A percentile compares a stretch with the other conserved stretches of the same genome.
These are phyloP conservation scores for Xestobium rufovillosum DNA, from an alignment of 2,888 invertebrate species.

Conservation along the genomic window DNA sequence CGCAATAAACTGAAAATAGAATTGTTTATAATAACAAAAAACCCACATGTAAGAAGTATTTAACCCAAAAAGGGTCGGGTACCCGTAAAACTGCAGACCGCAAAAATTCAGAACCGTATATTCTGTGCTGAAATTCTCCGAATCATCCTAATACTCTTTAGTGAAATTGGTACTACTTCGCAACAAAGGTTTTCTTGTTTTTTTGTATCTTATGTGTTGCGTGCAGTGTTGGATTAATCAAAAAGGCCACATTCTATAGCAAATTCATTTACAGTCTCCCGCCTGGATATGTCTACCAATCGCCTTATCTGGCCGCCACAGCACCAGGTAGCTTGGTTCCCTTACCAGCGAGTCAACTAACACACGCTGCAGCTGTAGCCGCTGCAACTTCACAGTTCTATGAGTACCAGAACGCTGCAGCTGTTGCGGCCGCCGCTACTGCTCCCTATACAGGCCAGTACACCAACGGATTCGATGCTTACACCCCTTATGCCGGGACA, in stretches of 20 bases:
- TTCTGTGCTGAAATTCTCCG: too few relatives aligned
- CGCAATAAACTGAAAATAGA: too few relatives aligned
- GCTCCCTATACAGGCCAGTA: conserved; percentile 67
- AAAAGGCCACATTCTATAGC: conserved; percentile 2
- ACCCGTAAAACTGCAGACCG: too few relatives aligned
- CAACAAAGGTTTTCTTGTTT: too few relatives aligned
- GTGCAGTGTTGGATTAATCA: conserved; percentile 34
- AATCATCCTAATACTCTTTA: too few relatives aligned
- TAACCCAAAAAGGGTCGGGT: too few relatives aligned
- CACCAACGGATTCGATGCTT: conserved; percentile 65
- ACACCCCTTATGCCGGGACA: conserved; percentile 61
- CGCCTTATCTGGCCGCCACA: conserved; percentile 60
- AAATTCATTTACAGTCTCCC: conserved; percentile 54
- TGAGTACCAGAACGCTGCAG: conserved; percentile 59
- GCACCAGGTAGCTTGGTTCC: conserved; percentile 61
- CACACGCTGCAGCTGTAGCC: conserved; percentile 72
- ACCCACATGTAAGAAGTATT: too few relatives aligned
- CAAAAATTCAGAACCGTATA: too few relatives aligned
- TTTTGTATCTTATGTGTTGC: conserved; percentile 30
- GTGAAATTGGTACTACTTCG: too few relatives aligned
- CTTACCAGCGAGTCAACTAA: conserved; percentile 58
- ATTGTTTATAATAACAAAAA: too few relatives aligned
- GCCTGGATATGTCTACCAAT: conserved; percentile 70
- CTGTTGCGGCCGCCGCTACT: conserved; percentile 57
- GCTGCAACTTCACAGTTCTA: conserved; percentile 74